Base-by-base conservation (phyloP, 2,797 vertebrate species). In the Enteromius paludinosus region DNA sequence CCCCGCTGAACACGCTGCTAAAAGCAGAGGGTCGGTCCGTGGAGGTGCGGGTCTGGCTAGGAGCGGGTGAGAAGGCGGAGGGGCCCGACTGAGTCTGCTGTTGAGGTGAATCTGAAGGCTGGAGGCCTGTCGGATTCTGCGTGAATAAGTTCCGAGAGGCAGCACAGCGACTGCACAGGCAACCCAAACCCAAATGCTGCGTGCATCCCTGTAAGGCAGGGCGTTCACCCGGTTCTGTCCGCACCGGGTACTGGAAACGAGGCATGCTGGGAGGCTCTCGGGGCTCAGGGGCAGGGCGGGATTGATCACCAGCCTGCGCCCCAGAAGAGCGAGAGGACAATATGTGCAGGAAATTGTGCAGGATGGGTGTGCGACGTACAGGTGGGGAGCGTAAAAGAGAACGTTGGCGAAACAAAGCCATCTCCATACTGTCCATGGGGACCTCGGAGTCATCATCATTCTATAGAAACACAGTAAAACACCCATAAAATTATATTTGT, bases 311-410 rank as follows among this genome's bases (percentile, higher is more conserved):
- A 0, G 93, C 89, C 92, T 95, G 96, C 81, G 95, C 94, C 83
- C 96, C 96, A 0, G 97, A 96, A 23, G 96, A 97, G 87, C 98
- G 97, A 20, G 97, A 99, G 20, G 98, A 98, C 91, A 99, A 91
- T 94, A 99, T 99, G 94, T 99, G 98, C 87, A 99, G 95, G 93
- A 99, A 99, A 94, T 99, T 99, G 94, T 99, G 98, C 71, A 99
- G 96, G 85, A 99, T 97, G 66, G 98, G 98, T 0, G 98, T 99
- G 83, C 98, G 97, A 41, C 98, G 97, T 80, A 99, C 97, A 0
- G 98, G 98, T 83, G 98, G 98, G 33, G 98, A 97, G 0, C 97
- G 98, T 87, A 98, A 93, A 87, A 99, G 96, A 71, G 97, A 96
- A 0, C 98, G 97, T 90, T 99, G 98, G 2, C 98, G 96, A 87